Percentiles rank a stretch among this genome's conserved stretches.
phyloP scores from a whole-genome alignment of 1,140 invertebrate species.

The Cyclargus thomasi region DNA sequence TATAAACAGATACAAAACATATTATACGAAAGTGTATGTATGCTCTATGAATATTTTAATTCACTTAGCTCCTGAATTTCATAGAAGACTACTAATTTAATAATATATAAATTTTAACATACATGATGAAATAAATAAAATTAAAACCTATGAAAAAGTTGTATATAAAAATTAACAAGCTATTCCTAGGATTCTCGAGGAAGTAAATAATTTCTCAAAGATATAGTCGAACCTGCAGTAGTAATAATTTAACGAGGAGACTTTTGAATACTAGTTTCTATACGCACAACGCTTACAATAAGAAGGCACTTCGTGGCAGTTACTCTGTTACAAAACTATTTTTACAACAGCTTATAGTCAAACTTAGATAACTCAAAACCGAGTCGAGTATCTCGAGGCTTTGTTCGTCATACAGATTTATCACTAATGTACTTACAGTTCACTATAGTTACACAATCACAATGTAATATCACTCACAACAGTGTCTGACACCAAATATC shows the following conservation, averaged over 20 bases:
- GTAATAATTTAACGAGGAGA: background rate
- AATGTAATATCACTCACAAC: constrained; percentile 70
- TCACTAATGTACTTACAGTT: constrained; percentile 63
- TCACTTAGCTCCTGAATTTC: background rate
- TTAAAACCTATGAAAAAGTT: background rate
- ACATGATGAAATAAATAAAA: background rate
- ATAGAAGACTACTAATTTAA: background rate
- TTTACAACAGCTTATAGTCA: constrained; percentile 55
- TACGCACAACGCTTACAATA: constrained; percentile 35
- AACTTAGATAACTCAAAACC: constrained; percentile 39
- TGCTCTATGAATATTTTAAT: background rate
- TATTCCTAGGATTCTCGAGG: background rate
- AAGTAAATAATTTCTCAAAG: background rate
- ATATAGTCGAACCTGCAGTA: background rate
- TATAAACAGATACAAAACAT: constrained; percentile 12
- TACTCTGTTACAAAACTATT: constrained; percentile 55
- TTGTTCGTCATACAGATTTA: constrained; percentile 35
- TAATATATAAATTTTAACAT: background rate
- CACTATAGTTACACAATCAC: constrained; percentile 68
- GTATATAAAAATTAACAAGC: too few relatives aligned
- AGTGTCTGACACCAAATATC: constrained; percentile 53
- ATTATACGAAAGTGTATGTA: constrained; percentile 9
- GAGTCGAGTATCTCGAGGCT: constrained; percentile 30
- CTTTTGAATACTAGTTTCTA: constrained; percentile 27
- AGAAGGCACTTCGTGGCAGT: constrained; percentile 73